Percentiles rank a stretch among this genome's conserved stretches.
Conservation (phyloP, 2,888 invertebrate species). For the Drosophila koepferae region DNA sequence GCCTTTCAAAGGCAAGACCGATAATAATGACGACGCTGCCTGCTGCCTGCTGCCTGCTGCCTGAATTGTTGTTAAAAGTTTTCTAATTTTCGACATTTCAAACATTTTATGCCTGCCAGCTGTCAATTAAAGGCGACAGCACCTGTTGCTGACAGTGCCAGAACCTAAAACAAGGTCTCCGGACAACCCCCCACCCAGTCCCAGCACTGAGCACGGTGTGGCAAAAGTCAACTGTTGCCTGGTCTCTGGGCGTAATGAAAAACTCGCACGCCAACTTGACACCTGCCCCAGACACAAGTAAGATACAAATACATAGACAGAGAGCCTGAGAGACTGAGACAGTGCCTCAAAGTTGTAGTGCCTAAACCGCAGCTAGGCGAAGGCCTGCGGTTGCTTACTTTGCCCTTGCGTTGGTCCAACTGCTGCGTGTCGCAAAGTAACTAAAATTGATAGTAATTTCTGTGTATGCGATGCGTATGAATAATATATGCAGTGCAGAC, state of each 20-base stretch:
- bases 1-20: slow-evolving; percentile 57
- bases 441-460: slow-evolving; percentile 56
- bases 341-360: slow-evolving; percentile 44
- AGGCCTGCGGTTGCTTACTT: slow-evolving; percentile 30
- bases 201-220: slow-evolving; percentile 22
- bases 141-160: slow-evolving; percentile 76
- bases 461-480: slow-evolving; percentile 63
- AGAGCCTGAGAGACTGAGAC: neutral
- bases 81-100: slow-evolving; percentile 80
- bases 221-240: slow-evolving; percentile 63
- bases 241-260: slow-evolving; percentile 52
- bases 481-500: slow-evolving; percentile 63
- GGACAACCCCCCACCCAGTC: neutral
- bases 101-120: slow-evolving; percentile 79
- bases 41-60: slow-evolving; percentile 15
- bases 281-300: slow-evolving; percentile 54
- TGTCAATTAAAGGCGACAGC: slow-evolving; percentile 77
- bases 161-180: slow-evolving; percentile 35
- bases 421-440: slow-evolving; percentile 41
- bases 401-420: neutral
- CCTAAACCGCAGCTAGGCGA: slow-evolving; percentile 50
- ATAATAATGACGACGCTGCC: slow-evolving; percentile 67
- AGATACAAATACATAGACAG: neutral
- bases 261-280: slow-evolving; percentile 73
- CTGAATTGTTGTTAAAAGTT: slow-evolving; percentile 77